Conservation (phyloP, 2,797 vertebrate species). For the Fistularia commersonii region DNA sequence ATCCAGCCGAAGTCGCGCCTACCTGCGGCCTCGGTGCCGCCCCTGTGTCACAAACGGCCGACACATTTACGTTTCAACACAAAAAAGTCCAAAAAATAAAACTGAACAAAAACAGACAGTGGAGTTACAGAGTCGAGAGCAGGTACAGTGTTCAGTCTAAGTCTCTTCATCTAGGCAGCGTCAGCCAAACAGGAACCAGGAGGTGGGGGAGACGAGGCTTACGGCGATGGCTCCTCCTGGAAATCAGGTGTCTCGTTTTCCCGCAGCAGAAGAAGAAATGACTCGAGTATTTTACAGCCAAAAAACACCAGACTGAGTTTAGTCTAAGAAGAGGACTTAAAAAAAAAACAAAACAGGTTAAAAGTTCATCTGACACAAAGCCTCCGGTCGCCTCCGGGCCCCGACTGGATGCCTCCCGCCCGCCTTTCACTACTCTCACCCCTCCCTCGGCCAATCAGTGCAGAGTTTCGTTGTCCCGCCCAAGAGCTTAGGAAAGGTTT, state of each 20-base stretch:
- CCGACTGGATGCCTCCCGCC: background rate
- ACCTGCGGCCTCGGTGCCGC: conserved; percentile 26
- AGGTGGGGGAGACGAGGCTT: background rate
- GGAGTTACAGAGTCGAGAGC: conserved; percentile 43
- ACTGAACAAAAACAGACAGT: conserved; percentile 28
- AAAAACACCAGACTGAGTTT: background rate
- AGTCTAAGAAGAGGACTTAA: background rate
- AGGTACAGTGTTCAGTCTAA: conserved; percentile 56
- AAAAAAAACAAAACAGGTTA: conserved; percentile 1
- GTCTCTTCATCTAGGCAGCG: conserved; percentile 49
- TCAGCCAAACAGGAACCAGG: conserved; percentile 20
- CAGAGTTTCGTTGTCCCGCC: background rate
- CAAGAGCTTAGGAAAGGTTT: background rate
- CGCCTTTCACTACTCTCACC: background rate
- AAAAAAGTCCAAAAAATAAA: conserved; percentile 28
- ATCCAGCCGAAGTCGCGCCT: conserved; percentile 38
- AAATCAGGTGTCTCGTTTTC: background rate
- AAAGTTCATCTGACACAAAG: conserved; percentile 25
- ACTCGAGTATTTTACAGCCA: conserved; percentile 9
- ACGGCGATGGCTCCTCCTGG: background rate
- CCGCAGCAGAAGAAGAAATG: background rate
- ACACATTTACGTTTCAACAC: conserved; percentile 47
- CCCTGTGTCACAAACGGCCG: conserved; percentile 21
- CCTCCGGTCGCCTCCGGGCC: too few species aligned
- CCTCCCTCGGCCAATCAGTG: background rate